Base-by-base conservation (phyloP, 2,888 invertebrate genomes). In the Chloroclysta siterata region DNA sequence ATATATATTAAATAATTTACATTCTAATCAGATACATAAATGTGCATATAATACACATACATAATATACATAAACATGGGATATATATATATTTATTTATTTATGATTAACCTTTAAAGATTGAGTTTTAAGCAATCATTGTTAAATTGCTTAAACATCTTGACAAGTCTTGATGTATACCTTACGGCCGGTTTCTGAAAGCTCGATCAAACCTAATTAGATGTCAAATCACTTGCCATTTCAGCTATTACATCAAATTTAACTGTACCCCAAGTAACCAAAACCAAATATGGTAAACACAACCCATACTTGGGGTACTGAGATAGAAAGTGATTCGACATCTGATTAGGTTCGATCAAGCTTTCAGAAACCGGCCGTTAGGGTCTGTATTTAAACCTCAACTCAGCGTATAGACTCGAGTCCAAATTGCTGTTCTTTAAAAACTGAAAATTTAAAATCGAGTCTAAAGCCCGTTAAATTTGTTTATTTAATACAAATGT, bases 21-120 rank as follows among this genome's bases (percentile, higher is more conserved):
- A 42, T 44, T 36, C 15, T 58, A 46, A 46, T 55, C 53, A 46
- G 29, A 60, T 52, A 60, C 46, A 60, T 63, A 59, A 47, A 68
- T 53, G 14, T 53, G 7, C 53, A 53, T 47, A 51, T 53, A 36
- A 50, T 53, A 63, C 17, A 59, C 46, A 60, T 33, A 46, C 46
- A 53, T 11, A 50, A 61, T 68, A 54, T 33, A 22, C 22, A 63
- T 63, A 58, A 53, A 39, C 41, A 14, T 50, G 44, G 29, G 41
- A 60, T 55, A 55, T 28, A 22, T 22, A n/a, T n/a, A 63, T 54
- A 47, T 47, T 51, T 41, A 48, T 39, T 39, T 58, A 51, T 28
- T 48, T 14, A 60, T 42, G 10, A 36, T 14, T 15, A 36, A 52
- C 39, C 15, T n/a, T 44, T 1, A 22, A 33, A n/a, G 8, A 33